Base-by-base conservation (phyloP, 2,113 vertebrate species). In the Alexandromys fortis region DNA sequence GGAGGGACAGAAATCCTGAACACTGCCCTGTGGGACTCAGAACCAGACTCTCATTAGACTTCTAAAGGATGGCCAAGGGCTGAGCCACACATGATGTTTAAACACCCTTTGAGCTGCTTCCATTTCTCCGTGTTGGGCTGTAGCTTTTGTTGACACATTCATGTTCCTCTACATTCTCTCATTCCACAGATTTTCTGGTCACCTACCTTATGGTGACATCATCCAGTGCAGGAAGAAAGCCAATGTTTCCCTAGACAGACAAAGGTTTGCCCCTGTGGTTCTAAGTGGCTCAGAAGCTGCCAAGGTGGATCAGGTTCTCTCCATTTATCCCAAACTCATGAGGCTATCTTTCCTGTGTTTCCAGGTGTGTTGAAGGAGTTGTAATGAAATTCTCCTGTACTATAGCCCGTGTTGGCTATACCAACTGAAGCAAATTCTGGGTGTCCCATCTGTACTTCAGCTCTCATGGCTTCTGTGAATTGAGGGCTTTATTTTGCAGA, bases 51-150 rank as follows among this genome's bases (percentile, higher is more conserved):
- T 52, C 14, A 12, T 52, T 42, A 12, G 3, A 14, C 33, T 26
- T 49, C 70, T 28, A 42, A 49, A 68, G 68, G 13, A 4, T 22
- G 1, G 0, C 3, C 21, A 5, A 24, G 13, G 1, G 9, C 16
- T 22, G 1, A 19, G 38, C 45, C 5, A 11, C 3, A 2, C 4
- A 5, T 0, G 21, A 1, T 0, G 58, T 21, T 1, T 0, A 30
- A 21, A 0, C 2, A 7, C 47, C 33, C 45, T 28, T 8, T 0
- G 3, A 14, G 2, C 16, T 10, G 14, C 24, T 42, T 63, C n/a
- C 0, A 5, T 14, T 1, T 45, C 76, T 21, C 35, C 55, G 13
- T 4, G 1, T 24, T 0, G 3, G 73, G 11, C 2, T 65, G 11
- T 1, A 2, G 5, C 13, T 49, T 45, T n/a, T 4, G 0, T 12